Evolutionary conservation across 2,797 vertebrate species (phyloP).

Genomic region (Taenioides sp.): DNA sequence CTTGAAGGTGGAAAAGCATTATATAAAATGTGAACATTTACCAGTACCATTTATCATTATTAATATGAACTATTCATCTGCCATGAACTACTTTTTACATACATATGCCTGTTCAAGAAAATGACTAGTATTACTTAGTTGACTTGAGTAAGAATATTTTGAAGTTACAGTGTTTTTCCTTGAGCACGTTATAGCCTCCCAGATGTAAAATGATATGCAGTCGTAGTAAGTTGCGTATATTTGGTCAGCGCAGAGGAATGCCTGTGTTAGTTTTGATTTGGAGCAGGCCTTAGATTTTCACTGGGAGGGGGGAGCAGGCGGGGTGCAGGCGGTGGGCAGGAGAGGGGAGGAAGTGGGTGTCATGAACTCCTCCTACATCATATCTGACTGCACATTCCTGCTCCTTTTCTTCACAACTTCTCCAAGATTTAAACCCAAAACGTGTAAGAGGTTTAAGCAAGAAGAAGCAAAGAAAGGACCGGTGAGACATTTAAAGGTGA

Average conservation of each 20-base stretch:
- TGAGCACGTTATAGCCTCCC: background rate
- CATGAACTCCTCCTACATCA: conserved; percentile 68
- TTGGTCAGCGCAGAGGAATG: conserved; percentile 43
- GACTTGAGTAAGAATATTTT: background rate
- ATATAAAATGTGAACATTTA: too few species aligned
- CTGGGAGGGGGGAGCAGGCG: conserved; percentile 44
- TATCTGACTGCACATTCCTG: conserved; percentile 70
- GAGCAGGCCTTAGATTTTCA: conserved; percentile 53
- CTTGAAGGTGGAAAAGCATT: too few species aligned
- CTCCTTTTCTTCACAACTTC: conserved; percentile 14
- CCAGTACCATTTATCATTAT: too few species aligned
- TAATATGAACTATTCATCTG: too few species aligned
- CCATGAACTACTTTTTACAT: too few species aligned
- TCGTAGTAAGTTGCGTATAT: conserved; percentile 18
- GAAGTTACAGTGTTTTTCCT: background rate
- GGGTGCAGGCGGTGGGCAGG: conserved; percentile 22
- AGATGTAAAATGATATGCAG: background rate
- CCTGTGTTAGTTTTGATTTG: conserved; percentile 50
- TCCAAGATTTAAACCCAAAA: conserved; percentile 38
- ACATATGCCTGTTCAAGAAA: too few species aligned
- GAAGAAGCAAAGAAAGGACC: conserved; percentile 26
- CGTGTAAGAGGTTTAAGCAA: conserved; percentile 14
- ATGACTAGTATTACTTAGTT: too few species aligned
- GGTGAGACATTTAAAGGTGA: conserved; percentile 42
- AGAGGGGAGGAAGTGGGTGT: conserved; percentile 75